These are phyloP conservation scores for Artemia franciscana DNA, from an alignment of 1,140 invertebrate species.

Conservation along the genomic window DNA sequence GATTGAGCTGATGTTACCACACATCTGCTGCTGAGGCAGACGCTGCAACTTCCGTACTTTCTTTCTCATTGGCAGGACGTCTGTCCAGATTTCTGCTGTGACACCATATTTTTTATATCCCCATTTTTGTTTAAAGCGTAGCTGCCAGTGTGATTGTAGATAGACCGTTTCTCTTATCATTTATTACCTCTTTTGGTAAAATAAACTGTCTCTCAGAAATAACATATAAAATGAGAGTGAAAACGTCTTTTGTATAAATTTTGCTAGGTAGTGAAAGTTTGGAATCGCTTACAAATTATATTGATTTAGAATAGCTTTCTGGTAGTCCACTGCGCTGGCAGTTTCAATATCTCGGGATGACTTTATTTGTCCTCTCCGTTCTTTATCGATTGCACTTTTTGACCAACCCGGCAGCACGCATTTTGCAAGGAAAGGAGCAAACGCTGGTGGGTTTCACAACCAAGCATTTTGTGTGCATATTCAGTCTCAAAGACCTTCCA, in stretches of 20 bases:
- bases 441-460: neutral
- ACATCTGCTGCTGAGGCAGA: neutral
- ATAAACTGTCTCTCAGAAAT: constrained; percentile 1
- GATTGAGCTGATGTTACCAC: neutral
- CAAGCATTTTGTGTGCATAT: neutral
- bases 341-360: neutral
- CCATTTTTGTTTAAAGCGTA: neutral
- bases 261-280: constrained; percentile 1
- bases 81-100: neutral
- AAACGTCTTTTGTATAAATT: neutral
- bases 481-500: too few species aligned
- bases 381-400: neutral
- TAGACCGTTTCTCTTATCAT: neutral
- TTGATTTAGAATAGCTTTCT: neutral
- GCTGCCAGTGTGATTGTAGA: neutral
- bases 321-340: neutral
- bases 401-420: constrained; percentile 1
- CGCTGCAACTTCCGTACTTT: neutral
- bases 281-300: neutral
- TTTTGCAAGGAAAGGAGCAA: neutral
- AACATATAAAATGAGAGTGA: constrained; percentile 3
- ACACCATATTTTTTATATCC: neutral
- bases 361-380: neutral
- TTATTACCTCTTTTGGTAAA: constrained; percentile 2
- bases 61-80: neutral